Base-by-base conservation (phyloP, 2,797 vertebrate genomes). In the Sebastes minor region DNA sequence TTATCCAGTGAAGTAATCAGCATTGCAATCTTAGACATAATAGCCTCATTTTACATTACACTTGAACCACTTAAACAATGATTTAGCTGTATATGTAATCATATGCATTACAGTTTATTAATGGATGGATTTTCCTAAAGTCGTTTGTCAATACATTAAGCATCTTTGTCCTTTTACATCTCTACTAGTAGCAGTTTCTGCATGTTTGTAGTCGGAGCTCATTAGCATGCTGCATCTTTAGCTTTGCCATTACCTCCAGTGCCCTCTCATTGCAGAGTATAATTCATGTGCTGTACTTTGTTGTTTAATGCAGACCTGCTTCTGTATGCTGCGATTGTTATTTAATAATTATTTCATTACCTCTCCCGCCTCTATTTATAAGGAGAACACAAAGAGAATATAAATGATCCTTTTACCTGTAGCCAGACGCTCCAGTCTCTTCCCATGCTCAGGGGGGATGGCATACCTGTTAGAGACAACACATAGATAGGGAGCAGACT, bases 371-470 rank as follows among this genome's bases (percentile, higher is more conserved):
- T 81, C 46, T 13, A 63, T 82, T 81, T 53, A 57, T 63, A 66
- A 20, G 6, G 55, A 52, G 23, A 74, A 76, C 27, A 56, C 56
- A 84, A 65, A 78, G 62, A 75, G 70, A 78, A 82, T 59, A 67
- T 46, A 30, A 71, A 74, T 76, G 5, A 80, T 23, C 60, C 22
- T 56, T 71, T 79, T 94, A 96, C 96, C 96, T 91, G 93, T 95
- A 71, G 96, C 95, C 85, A 96, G 91, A 71, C 96, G 94, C 91
- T 96, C 96, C 77, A 96, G 91, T 83, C 96, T 93, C 79, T 96
- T 96, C 38, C 96, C 96, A 20, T 96, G 96, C 81, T 96, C 96
- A 1, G 96, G 96, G 49, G 96, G 96, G 78, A 96, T 95, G 71
- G 95, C 94, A 70, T 96, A 96, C 96, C 96, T 96, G 89, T 86